Percentiles rank a stretch among this genome's conserved stretches.
Conservation (phyloP, 2,888 invertebrate genomes). For the Oasisia sp. region DNA sequence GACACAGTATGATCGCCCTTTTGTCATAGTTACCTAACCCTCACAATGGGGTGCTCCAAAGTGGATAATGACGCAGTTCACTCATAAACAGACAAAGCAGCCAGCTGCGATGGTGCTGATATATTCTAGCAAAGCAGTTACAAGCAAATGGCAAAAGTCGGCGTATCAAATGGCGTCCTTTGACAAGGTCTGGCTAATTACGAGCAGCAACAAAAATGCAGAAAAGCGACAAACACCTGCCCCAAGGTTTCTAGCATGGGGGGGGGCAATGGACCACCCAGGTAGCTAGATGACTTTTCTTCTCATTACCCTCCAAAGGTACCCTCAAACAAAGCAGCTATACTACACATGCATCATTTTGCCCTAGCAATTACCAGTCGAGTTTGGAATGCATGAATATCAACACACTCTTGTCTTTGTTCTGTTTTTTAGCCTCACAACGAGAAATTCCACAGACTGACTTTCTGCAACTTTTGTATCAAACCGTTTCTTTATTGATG, state of each 20-base stretch:
- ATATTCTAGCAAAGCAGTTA: not conserved
- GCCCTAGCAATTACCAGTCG: not conserved
- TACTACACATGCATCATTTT: not conserved
- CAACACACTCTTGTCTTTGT: not conserved
- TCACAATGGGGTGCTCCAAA: not conserved
- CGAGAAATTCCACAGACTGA: not conserved
- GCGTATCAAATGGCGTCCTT: not conserved
- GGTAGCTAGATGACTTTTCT: not conserved
- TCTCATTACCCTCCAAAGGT: not conserved
- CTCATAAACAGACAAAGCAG: not conserved
- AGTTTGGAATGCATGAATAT: not conserved
- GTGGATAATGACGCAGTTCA: not conserved
- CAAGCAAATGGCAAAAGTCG: not conserved
- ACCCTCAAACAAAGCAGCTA: not conserved
- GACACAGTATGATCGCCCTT: not conserved
- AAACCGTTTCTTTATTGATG: not conserved
- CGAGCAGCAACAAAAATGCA: not conserved
- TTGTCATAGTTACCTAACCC: slow-evolving; percentile 17
- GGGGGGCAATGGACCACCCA: not conserved
- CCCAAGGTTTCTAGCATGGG: not conserved
- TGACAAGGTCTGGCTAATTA: not conserved
- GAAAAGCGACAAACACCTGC: not conserved
- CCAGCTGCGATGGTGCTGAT: not conserved
- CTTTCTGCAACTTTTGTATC: not conserved
- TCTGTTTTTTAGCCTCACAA: not conserved